Evolutionary conservation across 2,113 vertebrate species (phyloP).

Genomic region (rat (Rattus norvegicus)): GRCr8 NC_086028.1:63177001-63177500

Average conservation of each 20-base stretch:
- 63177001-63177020: slow-evolving; percentile 3
- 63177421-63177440: too few relatives aligned
- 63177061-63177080: background rate
- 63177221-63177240: background rate
- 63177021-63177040: background rate
- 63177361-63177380: too few relatives aligned
- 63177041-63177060: background rate
- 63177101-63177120: background rate
- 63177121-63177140: background rate
- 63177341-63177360: background rate
- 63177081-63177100: background rate
- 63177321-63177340: background rate
- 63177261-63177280: background rate
- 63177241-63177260: background rate
- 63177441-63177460: too few relatives aligned
- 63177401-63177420: too few relatives aligned
- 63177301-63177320: background rate
- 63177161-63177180: background rate
- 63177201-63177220: background rate
- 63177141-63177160: background rate
- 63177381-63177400: too few relatives aligned
- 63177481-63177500: too few relatives aligned
- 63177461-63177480: too few relatives aligned
- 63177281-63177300: background rate
- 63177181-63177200: background rate